phyloP scores from a whole-genome alignment of 2,113 vertebrate species.

The Sylvilagus bachmani region DNA sequence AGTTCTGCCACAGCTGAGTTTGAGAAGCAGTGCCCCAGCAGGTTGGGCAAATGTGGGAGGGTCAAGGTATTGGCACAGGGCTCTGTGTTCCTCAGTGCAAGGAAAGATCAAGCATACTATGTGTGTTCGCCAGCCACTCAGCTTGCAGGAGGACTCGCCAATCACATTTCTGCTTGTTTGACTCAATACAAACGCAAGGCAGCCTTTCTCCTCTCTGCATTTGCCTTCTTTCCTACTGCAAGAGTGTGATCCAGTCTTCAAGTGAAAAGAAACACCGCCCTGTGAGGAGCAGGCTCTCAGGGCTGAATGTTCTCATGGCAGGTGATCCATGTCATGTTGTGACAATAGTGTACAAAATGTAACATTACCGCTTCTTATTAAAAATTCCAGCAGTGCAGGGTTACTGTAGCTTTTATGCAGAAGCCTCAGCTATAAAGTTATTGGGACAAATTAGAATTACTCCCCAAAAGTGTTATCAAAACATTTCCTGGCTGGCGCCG shows the following conservation, averaged over 20 bases:
- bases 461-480: constrained; percentile 40
- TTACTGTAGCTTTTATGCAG: constrained; percentile 39
- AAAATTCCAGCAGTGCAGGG: constrained; percentile 14
- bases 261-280: neutral
- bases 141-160: neutral
- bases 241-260: constrained; percentile 13
- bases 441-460: constrained; percentile 32
- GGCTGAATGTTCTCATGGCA: constrained; percentile 21
- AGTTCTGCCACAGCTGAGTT: neutral
- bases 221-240: neutral
- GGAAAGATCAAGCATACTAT: neutral
- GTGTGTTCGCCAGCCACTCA: neutral
- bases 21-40: neutral
- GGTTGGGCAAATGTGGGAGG: neutral
- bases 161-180: constrained; percentile 22
- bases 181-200: neutral
- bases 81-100: constrained; percentile 2
- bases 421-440: neutral
- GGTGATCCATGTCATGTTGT: neutral
- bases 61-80: neutral
- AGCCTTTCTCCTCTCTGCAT: neutral
- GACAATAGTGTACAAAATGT: constrained; percentile 32
- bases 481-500: too few relatives aligned
- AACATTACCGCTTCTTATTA: constrained; percentile 10
- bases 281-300: neutral